These are phyloP conservation scores for Cephus rjabovi DNA, from an alignment of 2,888 invertebrate species.

Conservation along the genomic window DNA sequence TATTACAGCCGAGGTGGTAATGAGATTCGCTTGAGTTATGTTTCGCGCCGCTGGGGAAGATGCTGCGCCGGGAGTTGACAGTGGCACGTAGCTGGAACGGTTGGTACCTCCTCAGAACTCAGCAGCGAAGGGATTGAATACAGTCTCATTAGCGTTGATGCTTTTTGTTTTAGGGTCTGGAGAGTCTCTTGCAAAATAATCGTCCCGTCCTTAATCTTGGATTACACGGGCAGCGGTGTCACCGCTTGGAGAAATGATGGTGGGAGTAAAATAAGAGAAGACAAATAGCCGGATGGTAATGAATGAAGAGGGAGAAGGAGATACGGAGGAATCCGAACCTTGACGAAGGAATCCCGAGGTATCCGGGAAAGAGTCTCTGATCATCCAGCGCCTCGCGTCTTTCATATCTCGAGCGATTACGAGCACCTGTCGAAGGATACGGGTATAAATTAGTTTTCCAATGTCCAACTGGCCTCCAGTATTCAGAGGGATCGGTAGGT, in stretches of 20 bases:
- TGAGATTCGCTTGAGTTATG: conserved; percentile 18
- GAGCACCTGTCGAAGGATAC: background rate
- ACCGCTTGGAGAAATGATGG: background rate
- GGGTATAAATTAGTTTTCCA: conserved; percentile 2
- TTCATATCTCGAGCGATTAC: conserved; percentile 6
- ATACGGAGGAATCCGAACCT: background rate
- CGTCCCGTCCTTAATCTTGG: conserved; percentile 9
- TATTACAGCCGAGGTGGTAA: conserved; percentile 20
- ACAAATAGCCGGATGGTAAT: background rate
- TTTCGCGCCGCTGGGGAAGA: background rate
- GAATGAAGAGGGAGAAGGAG: background rate
- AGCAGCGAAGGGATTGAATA: conserved; percentile 37
- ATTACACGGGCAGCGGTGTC: background rate
- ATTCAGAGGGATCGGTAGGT: background rate
- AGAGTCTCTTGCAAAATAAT: conserved; percentile 4
- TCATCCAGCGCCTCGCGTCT: background rate
- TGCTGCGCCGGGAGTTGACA: background rate
- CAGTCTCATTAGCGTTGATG: conserved; percentile 40
- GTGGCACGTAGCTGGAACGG: background rate
- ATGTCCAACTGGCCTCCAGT: background rate
- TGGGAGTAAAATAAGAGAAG: background rate
- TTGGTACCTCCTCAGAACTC: background rate
- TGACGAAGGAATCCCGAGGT: background rate
- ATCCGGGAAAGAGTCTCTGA: background rate
- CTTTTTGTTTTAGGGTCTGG: conserved; percentile 35